These are phyloP conservation scores for Conistra vaccinii DNA, from an alignment of 2,888 invertebrate species.

Conservation along the genomic window DNA sequence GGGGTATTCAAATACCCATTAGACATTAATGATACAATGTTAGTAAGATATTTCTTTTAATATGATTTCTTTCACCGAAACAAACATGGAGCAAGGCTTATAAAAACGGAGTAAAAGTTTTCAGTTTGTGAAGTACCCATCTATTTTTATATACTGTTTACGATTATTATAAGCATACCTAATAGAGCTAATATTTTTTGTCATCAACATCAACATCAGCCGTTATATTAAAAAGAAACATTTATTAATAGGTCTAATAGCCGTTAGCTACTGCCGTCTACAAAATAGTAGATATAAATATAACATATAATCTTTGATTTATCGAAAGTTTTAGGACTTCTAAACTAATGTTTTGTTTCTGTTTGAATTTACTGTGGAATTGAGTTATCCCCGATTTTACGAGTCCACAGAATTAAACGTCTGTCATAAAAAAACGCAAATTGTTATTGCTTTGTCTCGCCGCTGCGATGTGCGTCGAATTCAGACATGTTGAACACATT, in stretches of 20 bases:
- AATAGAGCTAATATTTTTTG: slow-evolving; percentile 41
- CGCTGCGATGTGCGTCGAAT: slow-evolving; percentile 68
- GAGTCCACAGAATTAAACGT: slow-evolving; percentile 68
- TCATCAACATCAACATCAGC: slow-evolving; percentile 41
- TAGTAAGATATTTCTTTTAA: slow-evolving; percentile 1
- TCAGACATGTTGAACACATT: slow-evolving; percentile 78
- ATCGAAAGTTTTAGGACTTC: slow-evolving; percentile 44
- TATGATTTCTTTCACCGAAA: slow-evolving; percentile 31
- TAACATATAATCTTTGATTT: slow-evolving; percentile 49
- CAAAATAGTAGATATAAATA: slow-evolving; percentile 40
- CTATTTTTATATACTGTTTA: slow-evolving; percentile 27
- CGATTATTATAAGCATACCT: slow-evolving; percentile 23
- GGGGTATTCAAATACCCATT: slow-evolving; percentile 47
- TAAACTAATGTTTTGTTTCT: slow-evolving; percentile 55
- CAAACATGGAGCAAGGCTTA: slow-evolving; percentile 19
- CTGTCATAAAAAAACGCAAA: slow-evolving; percentile 69
- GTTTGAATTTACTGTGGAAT: slow-evolving; percentile 64
- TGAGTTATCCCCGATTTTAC: slow-evolving; percentile 69
- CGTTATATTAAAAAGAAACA: slow-evolving; percentile 46
- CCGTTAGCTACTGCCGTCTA: slow-evolving; percentile 44
- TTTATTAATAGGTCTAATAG: slow-evolving; percentile 51
- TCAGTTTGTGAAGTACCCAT: slow-evolving; percentile 16
- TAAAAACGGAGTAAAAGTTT: neutral
- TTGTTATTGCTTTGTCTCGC: slow-evolving; percentile 72
- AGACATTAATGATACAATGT: slow-evolving; percentile 48